phyloP scores from a whole-genome alignment of 1,140 invertebrate species.

The Aphaenogaster ashmeadi region DNA sequence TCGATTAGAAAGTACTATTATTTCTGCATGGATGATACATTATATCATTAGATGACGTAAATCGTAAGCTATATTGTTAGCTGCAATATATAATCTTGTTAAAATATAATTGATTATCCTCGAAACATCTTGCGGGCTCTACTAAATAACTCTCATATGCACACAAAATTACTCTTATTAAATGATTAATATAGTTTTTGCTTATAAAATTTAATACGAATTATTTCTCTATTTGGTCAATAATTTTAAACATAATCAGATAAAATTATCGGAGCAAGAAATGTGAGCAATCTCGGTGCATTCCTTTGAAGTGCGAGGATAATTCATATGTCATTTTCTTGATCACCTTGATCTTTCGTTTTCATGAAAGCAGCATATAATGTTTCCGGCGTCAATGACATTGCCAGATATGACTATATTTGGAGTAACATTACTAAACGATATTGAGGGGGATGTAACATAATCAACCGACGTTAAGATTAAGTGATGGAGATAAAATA shows the following conservation, averaged over 20 bases:
- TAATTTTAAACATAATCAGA: neutral
- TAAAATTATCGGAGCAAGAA: neutral
- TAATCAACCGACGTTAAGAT: neutral
- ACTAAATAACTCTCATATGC: neutral
- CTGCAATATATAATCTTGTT: constrained; percentile 2
- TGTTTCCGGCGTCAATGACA: constrained; percentile 22
- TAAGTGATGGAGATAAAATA: neutral
- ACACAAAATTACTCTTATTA: neutral
- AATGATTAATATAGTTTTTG: neutral
- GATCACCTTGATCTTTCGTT: constrained; percentile 60
- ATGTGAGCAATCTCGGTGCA: neutral
- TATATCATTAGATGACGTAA: constrained; percentile 2
- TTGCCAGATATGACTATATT: constrained; percentile 25
- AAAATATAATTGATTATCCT: neutral
- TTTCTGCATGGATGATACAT: neutral
- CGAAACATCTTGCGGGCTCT: neutral
- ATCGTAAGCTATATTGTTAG: neutral
- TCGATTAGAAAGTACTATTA: constrained; percentile 8
- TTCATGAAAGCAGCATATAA: constrained; percentile 27
- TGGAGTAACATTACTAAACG: neutral
- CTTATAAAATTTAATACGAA: neutral
- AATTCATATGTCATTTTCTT: constrained; percentile 37
- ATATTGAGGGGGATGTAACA: neutral
- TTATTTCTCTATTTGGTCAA: neutral
- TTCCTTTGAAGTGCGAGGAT: neutral